Percentiles rank a stretch among this genome's conserved stretches.
Evolutionary conservation across 2,888 invertebrate species (phyloP).

Genomic region (Drosophila anomalata): DNA sequence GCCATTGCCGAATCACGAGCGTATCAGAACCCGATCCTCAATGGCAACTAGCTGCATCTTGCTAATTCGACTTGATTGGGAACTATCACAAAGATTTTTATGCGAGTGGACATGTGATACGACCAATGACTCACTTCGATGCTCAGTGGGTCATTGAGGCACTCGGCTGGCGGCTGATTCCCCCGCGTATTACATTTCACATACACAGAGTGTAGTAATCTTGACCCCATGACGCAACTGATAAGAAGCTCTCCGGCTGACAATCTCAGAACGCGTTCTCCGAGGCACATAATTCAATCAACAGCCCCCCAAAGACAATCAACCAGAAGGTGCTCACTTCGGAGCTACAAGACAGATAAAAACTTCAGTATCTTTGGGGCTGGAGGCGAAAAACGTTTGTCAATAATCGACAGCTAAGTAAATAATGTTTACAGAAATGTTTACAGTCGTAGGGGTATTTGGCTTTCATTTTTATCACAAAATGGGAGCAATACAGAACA

Average conservation of each 20-base stretch:
- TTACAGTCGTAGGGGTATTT: constrained; percentile 1
- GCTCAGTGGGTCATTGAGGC: constrained; percentile 41
- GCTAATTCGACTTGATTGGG: constrained; percentile 64
- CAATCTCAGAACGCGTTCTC: constrained; percentile 6
- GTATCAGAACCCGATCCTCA: constrained; percentile 30
- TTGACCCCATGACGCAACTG: constrained; percentile 57
- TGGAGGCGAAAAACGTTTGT: constrained; percentile 56
- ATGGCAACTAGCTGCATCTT: constrained; percentile 46
- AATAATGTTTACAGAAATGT: constrained; percentile 68
- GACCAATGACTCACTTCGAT: constrained; percentile 52
- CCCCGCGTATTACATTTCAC: constrained; percentile 22
- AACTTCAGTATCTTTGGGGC: constrained; percentile 23
- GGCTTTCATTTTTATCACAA: constrained; percentile 1
- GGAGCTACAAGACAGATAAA: constrained; percentile 17
- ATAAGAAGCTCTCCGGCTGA: constrained; percentile 53
- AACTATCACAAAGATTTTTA: constrained; percentile 11
- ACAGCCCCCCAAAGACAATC: constrained; percentile 35
- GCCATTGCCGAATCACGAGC: constrained; percentile 50
- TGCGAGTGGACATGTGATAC: constrained; percentile 52
- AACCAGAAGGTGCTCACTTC: constrained; percentile 31
- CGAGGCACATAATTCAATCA: constrained; percentile 48
- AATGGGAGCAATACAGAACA: constrained; percentile 12
- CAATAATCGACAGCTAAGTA: constrained; percentile 77
- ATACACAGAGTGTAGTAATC: constrained; percentile 22
- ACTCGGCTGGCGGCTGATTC: constrained; percentile 20